Percentiles rank a stretch among this genome's conserved stretches.
phyloP scores from a whole-genome alignment of 2,888 invertebrate genomes.

The Helobdella robusta region DNA sequence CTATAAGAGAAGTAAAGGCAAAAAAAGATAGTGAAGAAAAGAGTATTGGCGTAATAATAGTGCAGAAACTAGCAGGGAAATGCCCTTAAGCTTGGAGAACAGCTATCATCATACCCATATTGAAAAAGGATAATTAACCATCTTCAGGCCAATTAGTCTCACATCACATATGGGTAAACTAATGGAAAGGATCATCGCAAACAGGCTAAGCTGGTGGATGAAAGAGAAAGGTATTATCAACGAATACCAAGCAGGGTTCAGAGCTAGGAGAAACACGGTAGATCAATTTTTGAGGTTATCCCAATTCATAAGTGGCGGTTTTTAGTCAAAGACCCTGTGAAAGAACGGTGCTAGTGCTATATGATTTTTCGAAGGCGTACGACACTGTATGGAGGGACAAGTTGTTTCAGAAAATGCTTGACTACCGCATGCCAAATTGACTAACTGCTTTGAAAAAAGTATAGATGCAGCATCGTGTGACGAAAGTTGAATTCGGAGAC shows the following conservation, averaged over 20 bases:
- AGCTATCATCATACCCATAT: not conserved
- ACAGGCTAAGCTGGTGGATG: slow-evolving; percentile 2
- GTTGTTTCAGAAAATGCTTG: too few species aligned
- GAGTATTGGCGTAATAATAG: too few species aligned
- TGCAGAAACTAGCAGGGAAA: too few species aligned
- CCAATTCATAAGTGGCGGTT: not conserved
- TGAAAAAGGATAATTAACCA: not conserved
- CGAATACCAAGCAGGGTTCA: not conserved
- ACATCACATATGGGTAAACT: slow-evolving; percentile 1
- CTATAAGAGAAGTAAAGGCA: too few species aligned
- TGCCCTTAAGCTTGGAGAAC: not conserved
- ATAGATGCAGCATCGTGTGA: too few species aligned
- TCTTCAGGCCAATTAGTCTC: not conserved
- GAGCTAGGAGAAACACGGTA: not conserved
- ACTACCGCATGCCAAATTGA: too few species aligned
- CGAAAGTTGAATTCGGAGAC: too few species aligned
- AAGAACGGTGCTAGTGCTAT: not conserved
- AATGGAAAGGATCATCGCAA: not conserved
- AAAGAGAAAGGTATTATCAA: not conserved
- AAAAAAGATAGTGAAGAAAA: too few species aligned
- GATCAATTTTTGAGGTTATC: not conserved
- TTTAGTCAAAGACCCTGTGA: not conserved
- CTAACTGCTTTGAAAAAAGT: too few species aligned
- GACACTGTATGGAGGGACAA: slow-evolving; percentile 7
- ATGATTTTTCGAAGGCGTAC: not conserved